Evolutionary conservation across 2,888 invertebrate genomes (phyloP).

Genomic region (Tenodera sinensis): DNA sequence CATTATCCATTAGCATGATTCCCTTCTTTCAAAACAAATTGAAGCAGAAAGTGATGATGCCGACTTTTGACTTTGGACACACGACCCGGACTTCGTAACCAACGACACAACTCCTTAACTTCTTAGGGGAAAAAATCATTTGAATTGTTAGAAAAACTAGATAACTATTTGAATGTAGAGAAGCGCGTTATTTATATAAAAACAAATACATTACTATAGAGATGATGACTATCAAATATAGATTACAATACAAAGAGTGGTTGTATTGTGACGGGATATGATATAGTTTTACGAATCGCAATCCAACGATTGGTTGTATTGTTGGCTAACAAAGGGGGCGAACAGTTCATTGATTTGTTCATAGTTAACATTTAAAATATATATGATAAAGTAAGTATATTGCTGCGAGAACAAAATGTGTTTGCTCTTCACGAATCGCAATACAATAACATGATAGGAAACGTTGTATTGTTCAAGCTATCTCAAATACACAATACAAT

Average conservation of each 20-base stretch:
- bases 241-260: not conserved
- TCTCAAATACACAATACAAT: slow-evolving; percentile 14
- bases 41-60: not conserved
- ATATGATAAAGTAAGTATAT: slow-evolving; percentile 2
- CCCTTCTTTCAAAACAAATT: not conserved
- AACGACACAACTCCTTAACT: not conserved
- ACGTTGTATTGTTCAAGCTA: slow-evolving; percentile 6
- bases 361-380: not conserved
- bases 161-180: not conserved
- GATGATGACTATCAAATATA: not conserved
- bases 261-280: slow-evolving; percentile 11
- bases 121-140: not conserved
- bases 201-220: not conserved
- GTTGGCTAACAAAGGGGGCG: not conserved
- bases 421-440: not conserved
- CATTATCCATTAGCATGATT: not conserved
- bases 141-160: not conserved
- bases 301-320: slow-evolving; percentile 13
- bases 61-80: not conserved
- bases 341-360: slow-evolving; percentile 8
- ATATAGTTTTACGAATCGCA: slow-evolving; percentile 3
- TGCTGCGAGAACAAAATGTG: slow-evolving; percentile 3
- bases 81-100: not conserved
- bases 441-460: slow-evolving; percentile 13
- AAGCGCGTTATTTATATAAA: not conserved